Conservation (phyloP, 2,113 vertebrate species). For the Coptodon bakossiorum region DNA sequence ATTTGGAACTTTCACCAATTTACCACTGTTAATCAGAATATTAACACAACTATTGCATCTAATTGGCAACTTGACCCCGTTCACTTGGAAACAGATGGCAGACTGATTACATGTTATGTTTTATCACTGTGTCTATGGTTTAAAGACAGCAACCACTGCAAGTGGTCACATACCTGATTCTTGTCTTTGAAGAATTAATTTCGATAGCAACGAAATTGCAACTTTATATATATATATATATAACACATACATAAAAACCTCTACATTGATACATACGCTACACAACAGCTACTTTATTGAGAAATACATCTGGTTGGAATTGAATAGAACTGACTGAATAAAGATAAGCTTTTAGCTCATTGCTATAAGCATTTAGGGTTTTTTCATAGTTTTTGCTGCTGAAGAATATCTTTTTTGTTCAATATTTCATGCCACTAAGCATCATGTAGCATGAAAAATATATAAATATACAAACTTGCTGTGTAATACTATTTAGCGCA, state of each 20-base stretch:
- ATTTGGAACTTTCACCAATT: accelerated
- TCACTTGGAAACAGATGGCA: neutral
- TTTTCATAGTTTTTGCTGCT: neutral
- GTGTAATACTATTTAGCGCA: neutral
- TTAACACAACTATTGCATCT: neutral
- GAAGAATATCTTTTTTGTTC: neutral
- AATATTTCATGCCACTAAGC: neutral
- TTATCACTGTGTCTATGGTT: accelerated
- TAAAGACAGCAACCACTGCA: neutral
- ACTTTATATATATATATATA: neutral
- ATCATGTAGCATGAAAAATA: neutral
- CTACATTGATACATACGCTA: neutral
- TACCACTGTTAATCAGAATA: neutral
- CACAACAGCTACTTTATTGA: neutral
- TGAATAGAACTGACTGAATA: neutral
- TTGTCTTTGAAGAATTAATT: neutral
- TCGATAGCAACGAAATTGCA: neutral
- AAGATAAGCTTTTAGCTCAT: accelerated
- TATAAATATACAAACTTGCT: neutral
- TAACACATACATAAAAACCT: neutral
- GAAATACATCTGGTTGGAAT: neutral
- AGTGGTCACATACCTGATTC: neutral
- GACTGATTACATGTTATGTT: neutral
- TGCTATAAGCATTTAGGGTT: neutral
- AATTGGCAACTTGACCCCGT: neutral